Conservation (phyloP, 1,140 invertebrate species). For the Mesaphorura yosii region DNA sequence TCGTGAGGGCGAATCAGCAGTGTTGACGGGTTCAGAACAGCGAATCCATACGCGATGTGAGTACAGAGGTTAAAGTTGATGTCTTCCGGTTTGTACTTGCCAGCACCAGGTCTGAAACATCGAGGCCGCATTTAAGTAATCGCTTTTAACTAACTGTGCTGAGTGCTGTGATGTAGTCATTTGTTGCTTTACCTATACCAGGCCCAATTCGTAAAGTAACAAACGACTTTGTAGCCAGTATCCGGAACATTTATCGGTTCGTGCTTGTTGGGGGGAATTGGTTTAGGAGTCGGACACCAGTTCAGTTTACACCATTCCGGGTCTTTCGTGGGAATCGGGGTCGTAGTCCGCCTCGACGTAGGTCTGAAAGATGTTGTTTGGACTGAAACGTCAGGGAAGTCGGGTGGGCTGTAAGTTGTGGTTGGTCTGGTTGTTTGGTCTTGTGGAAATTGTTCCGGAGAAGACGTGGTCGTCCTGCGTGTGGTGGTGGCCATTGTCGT, state of each 20-base stretch:
- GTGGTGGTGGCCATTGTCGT: slow-evolving; percentile 20
- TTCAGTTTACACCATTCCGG: slow-evolving; percentile 14
- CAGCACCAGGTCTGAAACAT: slow-evolving; percentile 45
- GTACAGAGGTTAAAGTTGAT: slow-evolving; percentile 56
- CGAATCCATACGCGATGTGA: slow-evolving; percentile 62
- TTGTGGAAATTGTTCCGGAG: slow-evolving; percentile 10
- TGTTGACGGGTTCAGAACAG: slow-evolving; percentile 45
- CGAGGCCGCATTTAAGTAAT: no score
- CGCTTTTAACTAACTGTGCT: no score
- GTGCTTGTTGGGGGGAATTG: slow-evolving; percentile 9
- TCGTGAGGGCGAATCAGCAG: slow-evolving; percentile 43
- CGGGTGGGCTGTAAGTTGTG: background rate
- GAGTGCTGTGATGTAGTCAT: no score
- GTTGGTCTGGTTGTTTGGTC: slow-evolving; percentile 4
- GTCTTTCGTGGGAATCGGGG: slow-evolving; percentile 8
- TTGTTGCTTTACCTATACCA: slow-evolving; percentile 52
- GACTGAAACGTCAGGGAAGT: background rate
- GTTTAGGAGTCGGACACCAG: slow-evolving; percentile 8
- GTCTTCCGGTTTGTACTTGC: slow-evolving; percentile 52
- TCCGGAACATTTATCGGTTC: slow-evolving; percentile 21
- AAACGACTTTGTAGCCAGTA: slow-evolving; percentile 47
- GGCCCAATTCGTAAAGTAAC: slow-evolving; percentile 65
- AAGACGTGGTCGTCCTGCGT: slow-evolving; percentile 26
- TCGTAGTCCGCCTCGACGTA: slow-evolving; percentile 1
- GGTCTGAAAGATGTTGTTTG: background rate